phyloP scores from a whole-genome alignment of 1,140 invertebrate genomes.

The Antheraea pernyi region DNA sequence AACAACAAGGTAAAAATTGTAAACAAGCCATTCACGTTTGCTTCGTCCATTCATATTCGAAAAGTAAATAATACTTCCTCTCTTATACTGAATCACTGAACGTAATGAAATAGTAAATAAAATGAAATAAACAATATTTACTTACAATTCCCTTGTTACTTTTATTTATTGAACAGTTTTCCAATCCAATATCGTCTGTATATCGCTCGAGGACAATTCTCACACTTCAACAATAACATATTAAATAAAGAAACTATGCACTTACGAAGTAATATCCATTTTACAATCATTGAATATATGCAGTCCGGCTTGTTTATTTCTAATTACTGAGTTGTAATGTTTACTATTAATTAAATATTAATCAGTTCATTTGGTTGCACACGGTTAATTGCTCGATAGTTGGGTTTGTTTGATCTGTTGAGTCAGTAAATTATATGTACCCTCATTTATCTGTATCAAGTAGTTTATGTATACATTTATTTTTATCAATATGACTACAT shows the following conservation, averaged over 20 bases:
- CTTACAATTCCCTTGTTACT: not conserved
- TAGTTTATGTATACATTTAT: not conserved
- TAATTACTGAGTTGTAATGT: not conserved
- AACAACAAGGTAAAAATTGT: not conserved
- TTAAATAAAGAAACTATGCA: not conserved
- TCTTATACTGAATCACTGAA: not conserved
- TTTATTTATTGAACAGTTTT: not conserved
- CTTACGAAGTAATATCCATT: conserved; percentile 1
- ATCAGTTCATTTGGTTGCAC: not conserved
- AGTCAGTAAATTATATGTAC: not conserved
- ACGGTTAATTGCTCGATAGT: not conserved
- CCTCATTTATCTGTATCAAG: not conserved
- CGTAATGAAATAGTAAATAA: not conserved
- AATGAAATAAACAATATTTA: not conserved
- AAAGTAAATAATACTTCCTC: not conserved
- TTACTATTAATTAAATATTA: not conserved
- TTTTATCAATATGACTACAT: not conserved
- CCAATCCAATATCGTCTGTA: not conserved
- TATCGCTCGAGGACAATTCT: not conserved
- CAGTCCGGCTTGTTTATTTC: not conserved
- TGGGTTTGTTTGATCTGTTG: not conserved
- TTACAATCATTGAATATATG: not conserved
- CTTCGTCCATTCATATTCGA: not conserved
- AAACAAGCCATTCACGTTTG: not conserved
- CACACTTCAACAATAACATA: not conserved